Evolutionary conservation across 2,797 vertebrate species (phyloP), one percentile per base, ranked within the genome.

Genomic region (Lagodon rhomboides): DNA sequence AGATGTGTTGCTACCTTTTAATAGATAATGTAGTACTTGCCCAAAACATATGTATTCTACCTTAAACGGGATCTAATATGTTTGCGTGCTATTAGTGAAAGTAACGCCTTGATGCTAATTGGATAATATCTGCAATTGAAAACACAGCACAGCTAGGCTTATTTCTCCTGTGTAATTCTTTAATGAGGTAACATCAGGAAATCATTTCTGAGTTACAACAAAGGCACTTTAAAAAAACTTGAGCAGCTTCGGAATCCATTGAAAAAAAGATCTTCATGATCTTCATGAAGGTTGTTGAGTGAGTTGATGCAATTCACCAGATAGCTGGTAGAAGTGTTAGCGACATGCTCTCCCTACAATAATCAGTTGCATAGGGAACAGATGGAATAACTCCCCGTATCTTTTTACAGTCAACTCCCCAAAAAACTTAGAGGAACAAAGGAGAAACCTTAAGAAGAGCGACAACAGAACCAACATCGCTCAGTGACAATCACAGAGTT

Each of bases 1-100:
- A 60, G 65, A 73, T 68, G 55, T 34, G 47, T 59, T 50, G 64
- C 49, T 27, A 23, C 41, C 30, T 62, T 67, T 59, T 73, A 60
- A 60, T 51, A 58, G 49, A 44, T 23, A 22, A 22, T 50, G 43
- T 72, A 25, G 20, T 3, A 12, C 70, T 17, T 9, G 1, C 20
- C 30, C 56, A 12, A 13, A 64, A 61, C 30, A 46, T 34, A 53
- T 38, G 44, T 13, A 20, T 18, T 74, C 50, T 17, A 38, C 12
- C 49, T 49, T 15, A 5, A 77, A 53, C 20, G 8, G 38, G 60
- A 61, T 61, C n/a, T 47, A 43, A 44, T 27, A 11, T 9, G 63
- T 51, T 51, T 50, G 3, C 7, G 12, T 30, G 1, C 25, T 41
- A 11, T 47, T 25, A 16, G 13, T 41, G 13, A 49, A 27, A 23